Base-by-base conservation (phyloP, 2,113 vertebrate genomes). In the Eurypyga helias region DNA sequence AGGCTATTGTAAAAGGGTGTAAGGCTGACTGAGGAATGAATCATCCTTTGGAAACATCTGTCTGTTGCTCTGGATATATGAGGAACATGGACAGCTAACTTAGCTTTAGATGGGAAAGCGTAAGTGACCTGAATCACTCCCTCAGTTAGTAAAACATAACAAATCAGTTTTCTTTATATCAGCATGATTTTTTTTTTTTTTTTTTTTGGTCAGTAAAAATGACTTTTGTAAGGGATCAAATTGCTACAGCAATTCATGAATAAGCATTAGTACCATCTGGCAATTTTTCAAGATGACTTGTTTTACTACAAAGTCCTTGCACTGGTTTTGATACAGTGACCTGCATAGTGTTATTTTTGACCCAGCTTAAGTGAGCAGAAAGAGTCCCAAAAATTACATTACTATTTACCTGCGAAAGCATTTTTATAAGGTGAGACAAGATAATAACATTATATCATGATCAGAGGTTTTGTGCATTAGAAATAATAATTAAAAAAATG, bases 291-390 rank as follows among this genome's bases (percentile, higher is more conserved):
- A 93, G 60, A 90, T 55, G 28, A 64, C 72, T 90, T 92, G 83
- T 83, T 95, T 92, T 90, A 92, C 83, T 93, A 84, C 23, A 55
- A 17, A 49, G 9, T 91, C 10, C 46, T 89, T 95, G 71, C 77
- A 89, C 52, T 92, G 77, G 48, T 76, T 96, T 92, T 92, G 77
- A 84, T 80, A 79, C 26, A 55, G 23, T 91, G 90, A 94, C 94
- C 77, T 84, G 57, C 13, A 61, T 3, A 71, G 48, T 57, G 52
- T 89, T 90, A 55, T 43, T 93, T 92, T 90, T 94, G 69, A 90
- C 55, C 51, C 65, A 89, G 52, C 41, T 93, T 87, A 95, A 89
- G 69, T 65, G 61, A 89, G 77, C 51, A 91, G 83, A 95, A 95
- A 88, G 16, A 52, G 36, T n/a, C 61, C 19, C 48, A n/a, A 78